A percentile compares a stretch with the other conserved stretches of the same genome.
Conservation (phyloP, 2,888 invertebrate genomes). For the Lysandra coridon region DNA sequence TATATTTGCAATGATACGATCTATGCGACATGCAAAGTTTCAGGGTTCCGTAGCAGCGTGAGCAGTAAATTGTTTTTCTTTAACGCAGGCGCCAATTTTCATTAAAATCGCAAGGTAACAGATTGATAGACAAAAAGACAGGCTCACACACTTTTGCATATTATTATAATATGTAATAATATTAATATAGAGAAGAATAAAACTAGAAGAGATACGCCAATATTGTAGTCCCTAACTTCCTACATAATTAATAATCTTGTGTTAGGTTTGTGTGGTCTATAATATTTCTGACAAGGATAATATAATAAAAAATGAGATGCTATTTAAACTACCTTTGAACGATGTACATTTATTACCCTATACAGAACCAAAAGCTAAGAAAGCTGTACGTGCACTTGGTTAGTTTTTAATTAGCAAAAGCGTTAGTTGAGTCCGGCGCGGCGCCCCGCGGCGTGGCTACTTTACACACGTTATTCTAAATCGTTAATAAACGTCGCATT, state of each 20-base stretch:
- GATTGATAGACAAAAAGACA: too few species aligned
- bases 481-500: slow-evolving; percentile 76
- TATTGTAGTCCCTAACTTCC: too few species aligned
- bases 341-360: neutral
- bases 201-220: too few species aligned
- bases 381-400: slow-evolving; percentile 3
- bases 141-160: too few species aligned
- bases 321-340: neutral
- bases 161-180: neutral
- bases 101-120: neutral
- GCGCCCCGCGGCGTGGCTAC: slow-evolving; percentile 70
- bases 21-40: slow-evolving; percentile 1
- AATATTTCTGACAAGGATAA: too few species aligned
- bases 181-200: neutral
- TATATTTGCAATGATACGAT: neutral
- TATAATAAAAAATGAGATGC: too few species aligned
- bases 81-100: neutral
- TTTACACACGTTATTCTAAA: slow-evolving; percentile 66
- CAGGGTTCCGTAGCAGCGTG: neutral
- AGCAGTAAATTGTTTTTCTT: neutral
- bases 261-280: too few species aligned
- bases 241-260: too few species aligned
- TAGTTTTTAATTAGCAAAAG: slow-evolving; percentile 40
- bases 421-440: slow-evolving; percentile 38
- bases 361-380: neutral